Base-by-base conservation (phyloP, 2,888 invertebrate genomes). In the Meandrusa payeni region DNA sequence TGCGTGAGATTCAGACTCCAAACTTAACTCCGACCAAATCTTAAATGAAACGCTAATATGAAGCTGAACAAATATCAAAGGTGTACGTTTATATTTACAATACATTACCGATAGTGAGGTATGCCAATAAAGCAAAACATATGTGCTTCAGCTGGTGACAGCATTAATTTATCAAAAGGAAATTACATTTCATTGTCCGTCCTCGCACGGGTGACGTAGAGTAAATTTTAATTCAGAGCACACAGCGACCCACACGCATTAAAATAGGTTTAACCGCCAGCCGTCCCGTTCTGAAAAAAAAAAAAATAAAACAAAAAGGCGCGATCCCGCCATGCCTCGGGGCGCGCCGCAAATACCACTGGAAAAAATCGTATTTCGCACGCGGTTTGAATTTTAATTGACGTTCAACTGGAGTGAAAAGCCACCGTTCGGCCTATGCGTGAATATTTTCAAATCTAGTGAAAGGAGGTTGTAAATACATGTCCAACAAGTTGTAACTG, bases 361-460 rank as follows among this genome's bases (percentile, higher is more conserved):
- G 77, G 80, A 86, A 87, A 87, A 87, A 87, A 87, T 87, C 87
- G 87, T 83, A 85, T 86, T 87, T 81, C 85, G 85, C 78, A 86
- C 88, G 88, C 78, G 82, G 78, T 83, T 85, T 88, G 88, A 88
- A 88, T 88, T 87, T 87, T 88, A 88, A 88, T 88, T 85, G 88
- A 85, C 82, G 78, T 78, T 82, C 80, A 79, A 69, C 64, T 70
- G 69, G 66, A 65, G 59, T 51, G 52, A 63, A 61, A 70, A 59
- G 53, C 54, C 47, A 49, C 59, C 66, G 61, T 63, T 61, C 61
- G 56, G 62, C 59, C 50, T 62, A 63, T 68, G 64, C 62, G 67
- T 58, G 68, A 69, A 74, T 74, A 69, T 82, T 80, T 80, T 74
- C 72, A 69, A 75, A 69, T 77, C 76, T 76, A 76, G 73, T 29